phyloP scores from a whole-genome alignment of 2,113 vertebrate species.

The Lepisosteus osseus region DNA sequence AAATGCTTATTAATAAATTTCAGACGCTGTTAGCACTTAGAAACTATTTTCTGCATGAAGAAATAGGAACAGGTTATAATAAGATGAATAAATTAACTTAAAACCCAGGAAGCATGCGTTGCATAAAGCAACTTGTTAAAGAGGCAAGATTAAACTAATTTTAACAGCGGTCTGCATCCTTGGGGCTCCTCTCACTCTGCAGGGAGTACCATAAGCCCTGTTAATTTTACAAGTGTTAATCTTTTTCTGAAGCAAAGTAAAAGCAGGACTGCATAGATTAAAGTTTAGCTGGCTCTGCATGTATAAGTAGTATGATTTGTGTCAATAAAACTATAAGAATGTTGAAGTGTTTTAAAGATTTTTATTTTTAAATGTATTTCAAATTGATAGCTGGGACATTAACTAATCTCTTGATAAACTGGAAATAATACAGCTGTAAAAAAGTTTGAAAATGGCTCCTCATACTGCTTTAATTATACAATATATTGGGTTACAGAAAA shows the following conservation, averaged over 20 bases:
- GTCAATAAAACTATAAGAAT: constrained; percentile 10
- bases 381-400: constrained; percentile 5
- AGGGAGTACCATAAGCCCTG: constrained; percentile 21
- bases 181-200: constrained; percentile 17
- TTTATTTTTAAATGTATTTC: constrained; percentile 12
- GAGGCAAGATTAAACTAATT: constrained; percentile 30
- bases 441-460: constrained; percentile 8
- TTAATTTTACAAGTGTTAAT: constrained; percentile 31
- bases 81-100: constrained; percentile 32
- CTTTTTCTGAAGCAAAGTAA: constrained; percentile 27
- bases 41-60: constrained; percentile 25
- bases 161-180: constrained; percentile 29
- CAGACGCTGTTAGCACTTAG: constrained; percentile 1
- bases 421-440: constrained; percentile 13
- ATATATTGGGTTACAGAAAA: constrained; percentile 24
- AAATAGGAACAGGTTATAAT: constrained; percentile 25
- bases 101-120: constrained; percentile 12
- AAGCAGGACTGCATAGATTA: constrained; percentile 18
- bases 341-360: constrained; percentile 12
- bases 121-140: constrained; percentile 23
- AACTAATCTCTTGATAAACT: constrained; percentile 28
- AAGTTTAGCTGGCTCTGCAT: background rate
- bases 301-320: constrained; percentile 23
- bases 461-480: constrained; percentile 25
- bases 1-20: constrained; percentile 26